Evolutionary conservation across 2,797 vertebrate genomes (phyloP), one percentile per base, ranked within the genome.

Genomic region (Karalla daura): DNA sequence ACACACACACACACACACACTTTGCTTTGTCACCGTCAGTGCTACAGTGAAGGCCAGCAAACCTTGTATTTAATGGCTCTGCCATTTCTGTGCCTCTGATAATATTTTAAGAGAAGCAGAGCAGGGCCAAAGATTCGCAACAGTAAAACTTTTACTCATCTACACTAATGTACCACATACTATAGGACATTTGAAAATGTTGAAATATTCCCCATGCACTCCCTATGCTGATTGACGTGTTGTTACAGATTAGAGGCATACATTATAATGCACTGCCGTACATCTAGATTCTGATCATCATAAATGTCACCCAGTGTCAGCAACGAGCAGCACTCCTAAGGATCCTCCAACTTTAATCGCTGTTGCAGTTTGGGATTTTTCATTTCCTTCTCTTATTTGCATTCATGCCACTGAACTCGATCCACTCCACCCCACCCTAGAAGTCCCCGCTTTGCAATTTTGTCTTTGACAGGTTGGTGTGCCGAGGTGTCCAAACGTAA

Each of bases 1-100:
- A 15, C 61, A 54, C 35, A 46, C 35, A 53, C 18, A 46, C 59
- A 49, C 45, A 37, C 33, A 15, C 52, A 17, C 2, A 28, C 15
- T 17, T 28, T 44, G 0, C 44, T 79, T 52, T 66, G 41, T 71
- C 68, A 73, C 12, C 20, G 15, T 55, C n/a, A 50, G 49, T 25
- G 24, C 18, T 37, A 37, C 56, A 58, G 18, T 55, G 47, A 71
- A 51, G 59, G 41, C 15, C 37, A 36, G 33, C 49, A 24, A 74
- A 72, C 33, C 3, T 67, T 6, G 11, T n/a, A 24, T 77, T 63
- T 60, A 55, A 59, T 11, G 14, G 27, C 8, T 49, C 18, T 13
- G 25, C 27, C 32, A 24, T 20, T 58, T 41, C 13, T 33, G 45
- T 56, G 32, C 54, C 9, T 36, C 39, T 11, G 6, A n/a, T n/a